Percentiles rank a stretch among this genome's conserved stretches.
phyloP scores from a whole-genome alignment of 2,113 vertebrate species.

The Brienomyrus longianalis region DNA sequence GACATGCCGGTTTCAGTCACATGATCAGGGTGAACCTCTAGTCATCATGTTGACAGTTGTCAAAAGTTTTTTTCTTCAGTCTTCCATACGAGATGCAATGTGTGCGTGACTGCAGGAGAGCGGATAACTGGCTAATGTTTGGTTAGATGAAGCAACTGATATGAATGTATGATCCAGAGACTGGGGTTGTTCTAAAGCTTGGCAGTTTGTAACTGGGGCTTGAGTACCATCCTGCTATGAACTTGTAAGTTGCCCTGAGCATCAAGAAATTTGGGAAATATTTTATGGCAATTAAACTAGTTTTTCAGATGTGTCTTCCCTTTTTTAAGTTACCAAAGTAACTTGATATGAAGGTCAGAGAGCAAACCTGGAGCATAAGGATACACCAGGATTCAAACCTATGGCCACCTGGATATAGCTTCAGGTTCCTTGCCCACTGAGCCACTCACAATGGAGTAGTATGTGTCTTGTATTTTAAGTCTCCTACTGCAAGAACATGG shows the following conservation, averaged over 20 bases:
- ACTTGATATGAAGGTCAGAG: neutral
- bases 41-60: neutral
- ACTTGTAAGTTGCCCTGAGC: constrained; percentile 27
- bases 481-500: neutral
- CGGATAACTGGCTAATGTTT: neutral
- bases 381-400: neutral
- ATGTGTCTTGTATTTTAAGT: neutral
- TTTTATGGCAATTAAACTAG: constrained; percentile 77
- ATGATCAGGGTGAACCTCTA: neutral
- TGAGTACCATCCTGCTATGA: neutral
- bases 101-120: neutral
- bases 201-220: constrained; percentile 23
- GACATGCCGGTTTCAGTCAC: neutral
- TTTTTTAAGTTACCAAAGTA: neutral
- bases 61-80: neutral
- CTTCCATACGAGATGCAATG: neutral
- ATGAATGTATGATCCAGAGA: neutral
- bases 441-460: neutral
- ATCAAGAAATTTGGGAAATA: constrained; percentile 36
- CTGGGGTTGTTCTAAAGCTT: neutral
- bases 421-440: neutral
- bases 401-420: neutral
- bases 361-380: neutral
- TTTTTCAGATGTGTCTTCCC: constrained; percentile 54
- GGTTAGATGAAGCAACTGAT: neutral